Percentiles rank a stretch among this genome's conserved stretches.
Conservation (phyloP, 2,888 invertebrate species). For the Morpho helenor region DNA sequence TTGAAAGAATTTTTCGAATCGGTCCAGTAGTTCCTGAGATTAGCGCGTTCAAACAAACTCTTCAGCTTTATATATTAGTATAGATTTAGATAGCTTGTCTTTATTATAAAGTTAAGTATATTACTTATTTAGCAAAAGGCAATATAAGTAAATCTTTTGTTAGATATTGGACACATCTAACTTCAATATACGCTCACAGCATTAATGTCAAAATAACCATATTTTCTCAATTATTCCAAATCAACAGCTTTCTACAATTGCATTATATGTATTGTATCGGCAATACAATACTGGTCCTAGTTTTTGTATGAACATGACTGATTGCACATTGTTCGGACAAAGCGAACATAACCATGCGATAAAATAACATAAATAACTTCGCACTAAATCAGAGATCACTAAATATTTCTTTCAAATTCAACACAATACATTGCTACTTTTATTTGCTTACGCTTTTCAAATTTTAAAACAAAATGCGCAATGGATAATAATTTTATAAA, state of each 20-base stretch:
- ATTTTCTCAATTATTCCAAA: conserved; percentile 31
- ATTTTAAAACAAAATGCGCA: conserved; percentile 6
- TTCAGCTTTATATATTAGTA: too few species aligned
- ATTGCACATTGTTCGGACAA: conserved; percentile 65
- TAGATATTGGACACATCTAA: not conserved
- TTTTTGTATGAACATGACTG: conserved; percentile 70
- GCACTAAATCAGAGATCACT: too few species aligned
- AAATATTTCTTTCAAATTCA: too few species aligned
- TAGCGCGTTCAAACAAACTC: too few species aligned
- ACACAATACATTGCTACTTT: conserved; percentile 20
- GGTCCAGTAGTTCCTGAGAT: too few species aligned
- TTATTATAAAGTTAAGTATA: too few species aligned
- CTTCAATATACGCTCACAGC: not conserved
- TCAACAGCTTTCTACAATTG: conserved; percentile 27
- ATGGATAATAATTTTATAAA: conserved; percentile 18
- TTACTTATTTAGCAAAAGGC: too few species aligned
- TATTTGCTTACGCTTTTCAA: not conserved
- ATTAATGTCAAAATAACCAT: conserved; percentile 26
- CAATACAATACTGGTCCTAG: conserved; percentile 56
- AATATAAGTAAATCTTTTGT: too few species aligned
- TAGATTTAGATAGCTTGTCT: too few species aligned
- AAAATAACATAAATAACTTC: conserved; percentile 12
- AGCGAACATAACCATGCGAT: conserved; percentile 65
- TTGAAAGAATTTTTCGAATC: too few species aligned
- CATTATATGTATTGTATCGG: conserved; percentile 36